Conservation (phyloP, 2,113 vertebrate genomes). For the Limnothrissa miodon region DNA sequence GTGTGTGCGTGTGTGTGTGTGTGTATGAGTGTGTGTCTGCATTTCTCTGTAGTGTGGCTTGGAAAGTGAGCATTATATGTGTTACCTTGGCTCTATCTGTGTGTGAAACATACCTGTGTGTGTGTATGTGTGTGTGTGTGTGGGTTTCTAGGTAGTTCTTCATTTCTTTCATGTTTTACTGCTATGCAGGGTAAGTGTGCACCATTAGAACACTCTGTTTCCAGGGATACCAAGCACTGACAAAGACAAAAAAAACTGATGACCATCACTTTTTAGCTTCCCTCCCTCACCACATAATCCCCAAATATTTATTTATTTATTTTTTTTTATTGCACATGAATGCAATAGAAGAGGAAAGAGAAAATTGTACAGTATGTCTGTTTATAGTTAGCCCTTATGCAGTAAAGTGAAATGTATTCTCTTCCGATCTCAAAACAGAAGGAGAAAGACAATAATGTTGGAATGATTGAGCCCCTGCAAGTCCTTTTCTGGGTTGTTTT, state of each 20-base stretch:
- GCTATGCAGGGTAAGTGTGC: slow-evolving; percentile 1
- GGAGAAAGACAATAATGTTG: not conserved
- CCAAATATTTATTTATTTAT: not conserved
- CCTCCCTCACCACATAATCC: not conserved
- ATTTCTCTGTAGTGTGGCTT: too few relatives aligned
- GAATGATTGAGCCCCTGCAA: slow-evolving; percentile 23
- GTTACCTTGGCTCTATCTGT: too few relatives aligned
- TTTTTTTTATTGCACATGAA: not conserved
- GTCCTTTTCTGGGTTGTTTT: slow-evolving; percentile 37
- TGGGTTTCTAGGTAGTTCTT: not conserved
- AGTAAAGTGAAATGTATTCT: not conserved
- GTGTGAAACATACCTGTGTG: too few relatives aligned
- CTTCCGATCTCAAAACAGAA: not conserved
- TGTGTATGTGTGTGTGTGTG: too few relatives aligned
- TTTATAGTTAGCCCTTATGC: not conserved
- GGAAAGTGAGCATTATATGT: too few relatives aligned
- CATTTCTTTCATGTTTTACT: not conserved
- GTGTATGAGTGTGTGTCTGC: too few relatives aligned
- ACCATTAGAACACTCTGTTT: slow-evolving; percentile 2
- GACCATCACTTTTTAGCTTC: not conserved
- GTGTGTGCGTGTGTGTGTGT: too few relatives aligned
- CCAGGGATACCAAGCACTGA: not conserved
- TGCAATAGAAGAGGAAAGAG: not conserved
- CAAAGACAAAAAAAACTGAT: not conserved
- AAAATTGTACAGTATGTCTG: not conserved